phyloP scores from a whole-genome alignment of 2,888 invertebrate genomes.

The Rutpela maculata region DNA sequence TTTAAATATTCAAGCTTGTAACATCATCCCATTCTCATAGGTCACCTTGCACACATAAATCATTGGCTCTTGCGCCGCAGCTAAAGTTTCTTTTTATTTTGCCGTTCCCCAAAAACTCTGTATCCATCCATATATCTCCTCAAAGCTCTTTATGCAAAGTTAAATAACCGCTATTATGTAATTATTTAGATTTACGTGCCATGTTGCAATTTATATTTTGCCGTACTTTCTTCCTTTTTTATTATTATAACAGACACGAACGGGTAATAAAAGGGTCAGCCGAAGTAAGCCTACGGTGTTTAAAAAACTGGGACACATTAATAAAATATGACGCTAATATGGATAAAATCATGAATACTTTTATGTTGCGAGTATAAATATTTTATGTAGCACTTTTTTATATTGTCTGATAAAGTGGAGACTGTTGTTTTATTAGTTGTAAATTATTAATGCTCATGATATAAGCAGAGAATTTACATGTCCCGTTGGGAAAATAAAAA shows the following conservation, averaged over 20 bases:
- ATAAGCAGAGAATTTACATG: background rate
- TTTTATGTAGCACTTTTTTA: constrained; percentile 29
- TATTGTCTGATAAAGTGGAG: constrained; percentile 2
- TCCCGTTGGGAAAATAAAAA: background rate
- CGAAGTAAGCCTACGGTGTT: constrained; percentile 16
- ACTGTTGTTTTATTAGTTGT: constrained; percentile 12
- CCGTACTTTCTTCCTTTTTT: constrained; percentile 16
- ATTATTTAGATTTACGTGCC: constrained; percentile 34
- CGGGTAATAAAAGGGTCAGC: constrained; percentile 23
- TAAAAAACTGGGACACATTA: constrained; percentile 31
- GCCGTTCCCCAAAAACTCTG: constrained; percentile 6
- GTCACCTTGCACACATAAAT: background rate
- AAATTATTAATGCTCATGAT: constrained; percentile 2
- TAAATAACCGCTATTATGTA: constrained; percentile 20
- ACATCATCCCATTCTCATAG: background rate
- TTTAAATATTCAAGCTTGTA: background rate
- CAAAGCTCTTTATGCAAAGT: constrained; percentile 7
- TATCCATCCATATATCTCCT: constrained; percentile 14
- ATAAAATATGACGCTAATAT: constrained; percentile 30
- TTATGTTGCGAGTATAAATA: constrained; percentile 26
- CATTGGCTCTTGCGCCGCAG: background rate
- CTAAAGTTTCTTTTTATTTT: background rate
- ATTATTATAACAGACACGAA: constrained; percentile 29
- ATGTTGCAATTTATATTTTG: constrained; percentile 29
- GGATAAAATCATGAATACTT: constrained; percentile 34